Conservation (phyloP, 2,113 vertebrate genomes). For the Ia io region DNA sequence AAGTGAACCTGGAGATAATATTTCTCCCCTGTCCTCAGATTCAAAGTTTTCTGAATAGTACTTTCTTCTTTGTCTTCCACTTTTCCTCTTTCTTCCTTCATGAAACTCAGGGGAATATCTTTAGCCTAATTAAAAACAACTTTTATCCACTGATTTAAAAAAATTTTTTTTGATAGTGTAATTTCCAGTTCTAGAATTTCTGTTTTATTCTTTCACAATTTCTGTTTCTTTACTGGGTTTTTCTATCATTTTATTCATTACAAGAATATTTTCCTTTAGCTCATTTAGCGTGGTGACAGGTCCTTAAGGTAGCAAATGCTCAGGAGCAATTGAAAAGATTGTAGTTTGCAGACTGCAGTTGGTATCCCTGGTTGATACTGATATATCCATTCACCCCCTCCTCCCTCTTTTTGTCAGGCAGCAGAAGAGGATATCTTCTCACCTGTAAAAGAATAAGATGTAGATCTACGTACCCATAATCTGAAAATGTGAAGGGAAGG, state of each 20-base stretch:
- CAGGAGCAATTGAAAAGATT: background rate
- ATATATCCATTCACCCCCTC: too few relatives aligned
- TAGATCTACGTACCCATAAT: background rate
- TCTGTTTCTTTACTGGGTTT: background rate
- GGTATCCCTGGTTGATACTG: background rate
- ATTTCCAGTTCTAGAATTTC: background rate
- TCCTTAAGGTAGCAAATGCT: background rate
- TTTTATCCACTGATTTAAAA: background rate
- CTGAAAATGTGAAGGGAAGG: background rate
- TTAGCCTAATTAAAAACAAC: background rate
- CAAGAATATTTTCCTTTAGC: background rate
- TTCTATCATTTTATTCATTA: background rate
- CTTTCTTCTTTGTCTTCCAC: background rate
- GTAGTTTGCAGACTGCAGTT: background rate
- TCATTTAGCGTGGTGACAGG: background rate
- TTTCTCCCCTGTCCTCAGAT: background rate
- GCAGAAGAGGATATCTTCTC: background rate
- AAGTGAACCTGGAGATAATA: background rate
- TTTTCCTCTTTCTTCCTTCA: background rate
- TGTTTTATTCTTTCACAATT: background rate
- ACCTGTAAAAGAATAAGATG: background rate
- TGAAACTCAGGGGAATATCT: background rate
- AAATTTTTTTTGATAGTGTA: background rate
- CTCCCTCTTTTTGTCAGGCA: background rate
- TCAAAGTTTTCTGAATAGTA: background rate